phyloP scores from a whole-genome alignment of 2,888 invertebrate species.

The Torymus texanus region DNA sequence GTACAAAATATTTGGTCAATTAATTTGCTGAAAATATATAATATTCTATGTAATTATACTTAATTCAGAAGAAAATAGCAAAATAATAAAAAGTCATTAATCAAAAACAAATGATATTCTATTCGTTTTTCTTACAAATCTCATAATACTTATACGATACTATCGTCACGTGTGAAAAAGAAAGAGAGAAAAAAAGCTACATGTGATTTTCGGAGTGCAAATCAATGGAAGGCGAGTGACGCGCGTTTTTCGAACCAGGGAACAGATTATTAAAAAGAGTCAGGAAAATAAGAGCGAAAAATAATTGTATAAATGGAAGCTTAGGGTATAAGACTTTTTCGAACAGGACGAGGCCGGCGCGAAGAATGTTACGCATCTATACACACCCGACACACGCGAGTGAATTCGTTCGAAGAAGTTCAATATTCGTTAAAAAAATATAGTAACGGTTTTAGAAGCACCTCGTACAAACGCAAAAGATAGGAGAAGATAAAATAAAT shows the following conservation, averaged over 20 bases:
- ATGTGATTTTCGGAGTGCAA: conserved; percentile 48
- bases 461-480: conserved; percentile 60
- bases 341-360: conserved; percentile 11
- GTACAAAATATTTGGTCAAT: no score
- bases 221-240: conserved; percentile 29
- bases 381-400: neutral
- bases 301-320: conserved; percentile 46
- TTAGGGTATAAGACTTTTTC: conserved; percentile 55
- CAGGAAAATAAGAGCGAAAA: conserved; percentile 2
- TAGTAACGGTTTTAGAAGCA: conserved; percentile 66
- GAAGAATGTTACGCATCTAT: neutral
- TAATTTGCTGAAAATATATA: no score
- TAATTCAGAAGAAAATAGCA: no score
- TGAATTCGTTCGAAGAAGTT: conserved; percentile 49
- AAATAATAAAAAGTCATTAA: no score
- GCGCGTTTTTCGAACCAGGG: conserved; percentile 9
- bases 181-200: conserved; percentile 25
- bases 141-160: neutral
- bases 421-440: conserved; percentile 54
- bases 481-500: conserved; percentile 4
- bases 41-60: no score
- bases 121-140: neutral
- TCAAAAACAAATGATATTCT: conserved; percentile 1
- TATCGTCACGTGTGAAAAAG: conserved; percentile 27
- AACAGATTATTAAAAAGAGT: neutral